Base-by-base conservation (phyloP, 2,113 vertebrate species). In the Otolemur garnettii region DNA sequence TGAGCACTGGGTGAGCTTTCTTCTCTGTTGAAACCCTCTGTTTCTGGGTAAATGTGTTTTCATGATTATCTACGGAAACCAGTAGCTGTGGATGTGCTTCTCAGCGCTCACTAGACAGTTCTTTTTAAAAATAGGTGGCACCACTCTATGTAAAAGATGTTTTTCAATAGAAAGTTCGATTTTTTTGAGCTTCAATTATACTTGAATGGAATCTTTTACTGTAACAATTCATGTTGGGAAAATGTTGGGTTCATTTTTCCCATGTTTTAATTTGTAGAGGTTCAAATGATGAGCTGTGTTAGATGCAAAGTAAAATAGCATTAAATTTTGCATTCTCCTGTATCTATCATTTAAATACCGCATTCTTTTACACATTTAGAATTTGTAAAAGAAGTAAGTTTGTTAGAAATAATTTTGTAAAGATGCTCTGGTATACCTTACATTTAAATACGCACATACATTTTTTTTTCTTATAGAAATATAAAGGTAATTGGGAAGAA, bases 121-220 rank as follows among this genome's bases (percentile, higher is more conserved):
- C 26, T 72, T 83, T 68, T 93, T 50, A 26, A 80, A 6, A 60
- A 30, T n/a, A 30, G 78, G n/a, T 72, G 50, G 55, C 66, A 45
- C 38, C 38, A 35, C 75, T 28, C 13, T 38, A 62, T 60, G 50
- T 35, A 60, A 42, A 93, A 38, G 55, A 45, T 79, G 50, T 59
- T 90, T 93, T 90, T 75, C 68, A 92, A 30, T 77, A 82, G 87
- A 74, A 91, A 60, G 18, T 28, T 93, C 28, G 17, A 24, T 53
- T 45, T 93, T 93, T 59, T 50, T 85, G 28, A 86, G 53, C 55
- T 72, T 96, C 19, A 81, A 19, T 35, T 81, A 78, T 79, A 92
- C 38, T 90, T 90, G 57, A 8, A 74, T 90, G 71, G 45, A 74
- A 68, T 89, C 53, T 91, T 95, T 94, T 74, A 38, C 79, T 69